Evolutionary conservation across 2,797 vertebrate genomes (phyloP), one percentile per base, ranked within the genome.

Genomic region (Gila robusta): DNA sequence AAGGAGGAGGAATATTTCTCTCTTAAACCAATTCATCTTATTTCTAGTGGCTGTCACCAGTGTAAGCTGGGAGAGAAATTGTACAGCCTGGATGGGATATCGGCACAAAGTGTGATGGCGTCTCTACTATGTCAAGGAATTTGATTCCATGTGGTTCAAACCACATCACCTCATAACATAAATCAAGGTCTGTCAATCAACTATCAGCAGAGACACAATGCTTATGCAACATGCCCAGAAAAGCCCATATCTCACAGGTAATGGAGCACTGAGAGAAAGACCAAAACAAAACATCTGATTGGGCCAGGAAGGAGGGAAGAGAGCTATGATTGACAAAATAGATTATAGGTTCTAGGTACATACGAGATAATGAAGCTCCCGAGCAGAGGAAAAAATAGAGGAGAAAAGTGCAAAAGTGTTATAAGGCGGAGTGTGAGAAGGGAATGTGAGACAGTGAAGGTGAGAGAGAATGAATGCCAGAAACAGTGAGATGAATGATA

Each of bases 21-120:
- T 92, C 90, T 91, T 89, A 26, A 91, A 91, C 84, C 88, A 89
- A 89, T 93, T 93, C 87, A 91, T 93, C 84, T 91, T 89, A 82
- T 93, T 93, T 92, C 81, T 91, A 85, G 87, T 73, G 54, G 90
- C 90, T 94, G 93, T 93, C 94, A 94, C 69, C 74, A 21, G 88
- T 84, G 44, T 71, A 83, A 81, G 66, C 83, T 64, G 72, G 89
- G 87, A 90, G 89, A 78, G 83, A 81, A 59, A 71, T 67, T 73
- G 76, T 44, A 54, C 32, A 76, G 69, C 39, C 49, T 32, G 73
- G 52, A 70, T 47, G 23, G 12, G 81, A 86, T 79, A 82, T 78
- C 67, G 69, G 54, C 84, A 84, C 80, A 74, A 83, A 82, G 73
- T 67, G 35, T 87, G 49, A 80, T 32, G 23, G 69, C 83, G 35